Conservation (phyloP, 2,888 invertebrate genomes). For the Conus canariensis region DNA sequence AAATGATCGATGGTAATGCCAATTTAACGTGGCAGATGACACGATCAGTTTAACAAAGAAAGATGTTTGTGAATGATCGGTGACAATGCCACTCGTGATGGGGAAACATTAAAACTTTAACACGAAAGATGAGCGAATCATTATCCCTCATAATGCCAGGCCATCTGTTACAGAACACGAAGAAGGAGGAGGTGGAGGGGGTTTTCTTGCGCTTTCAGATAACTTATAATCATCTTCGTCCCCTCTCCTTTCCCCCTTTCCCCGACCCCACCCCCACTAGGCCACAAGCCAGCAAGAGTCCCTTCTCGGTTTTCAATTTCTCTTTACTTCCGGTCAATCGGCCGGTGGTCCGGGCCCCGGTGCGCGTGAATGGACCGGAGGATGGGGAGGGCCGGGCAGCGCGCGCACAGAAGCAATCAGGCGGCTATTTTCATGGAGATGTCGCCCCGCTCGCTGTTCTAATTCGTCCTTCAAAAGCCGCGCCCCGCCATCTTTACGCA, state of each 20-base stretch:
- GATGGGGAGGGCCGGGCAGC: constrained; percentile 21
- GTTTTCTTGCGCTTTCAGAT: background rate
- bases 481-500: constrained; percentile 42
- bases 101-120: constrained; percentile 12
- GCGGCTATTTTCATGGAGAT: constrained; percentile 46
- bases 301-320: constrained; percentile 24
- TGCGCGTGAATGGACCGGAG: constrained; percentile 31
- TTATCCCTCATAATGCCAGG: background rate
- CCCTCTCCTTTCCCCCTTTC: background rate
- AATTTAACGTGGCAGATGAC: background rate
- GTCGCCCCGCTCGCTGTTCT: constrained; percentile 15
- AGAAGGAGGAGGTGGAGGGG: background rate
- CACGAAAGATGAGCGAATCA: background rate
- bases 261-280: background rate
- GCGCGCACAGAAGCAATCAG: constrained; percentile 33
- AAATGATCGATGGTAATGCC: background rate
- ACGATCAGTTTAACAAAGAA: background rate
- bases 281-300: background rate
- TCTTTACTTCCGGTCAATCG: constrained; percentile 43
- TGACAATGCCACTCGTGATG: background rate
- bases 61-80: background rate
- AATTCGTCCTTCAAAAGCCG: constrained; percentile 42
- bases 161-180: background rate
- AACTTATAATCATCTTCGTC: constrained; percentile 17
- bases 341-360: background rate